These are phyloP conservation scores for Lethenteron reissneri DNA, from an alignment of 2,113 vertebrate species.

Conservation along the genomic window DNA sequence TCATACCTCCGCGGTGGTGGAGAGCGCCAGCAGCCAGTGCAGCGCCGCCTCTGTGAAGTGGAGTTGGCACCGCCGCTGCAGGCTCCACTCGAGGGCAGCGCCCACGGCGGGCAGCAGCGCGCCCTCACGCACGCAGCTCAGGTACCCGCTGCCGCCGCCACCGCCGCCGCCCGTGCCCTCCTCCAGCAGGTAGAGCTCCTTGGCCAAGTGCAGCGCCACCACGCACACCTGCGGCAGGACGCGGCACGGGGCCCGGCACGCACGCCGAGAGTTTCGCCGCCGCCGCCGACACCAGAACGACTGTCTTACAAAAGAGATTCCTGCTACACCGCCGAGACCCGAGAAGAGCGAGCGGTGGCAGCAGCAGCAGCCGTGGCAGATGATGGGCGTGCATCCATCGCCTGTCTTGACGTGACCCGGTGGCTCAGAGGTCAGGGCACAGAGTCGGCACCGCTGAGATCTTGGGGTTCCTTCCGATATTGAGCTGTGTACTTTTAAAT, in stretches of 20 bases:
- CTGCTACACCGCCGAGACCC: not conserved
- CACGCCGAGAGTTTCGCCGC: not conserved
- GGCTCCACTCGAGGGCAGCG: conserved; percentile 59
- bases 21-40: conserved; percentile 69
- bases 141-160: conserved; percentile 60
- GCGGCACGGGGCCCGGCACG: not conserved
- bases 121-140: conserved; percentile 53
- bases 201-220: conserved; percentile 63
- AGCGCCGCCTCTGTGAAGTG: conserved; percentile 71
- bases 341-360: not conserved
- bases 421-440: too few relatives aligned
- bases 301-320: not conserved
- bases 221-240: conserved; percentile 51
- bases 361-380: too few relatives aligned
- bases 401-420: too few relatives aligned
- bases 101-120: conserved; percentile 61
- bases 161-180: conserved; percentile 16
- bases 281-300: not conserved
- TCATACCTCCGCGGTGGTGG: conserved; percentile 67
- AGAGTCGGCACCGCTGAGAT: too few relatives aligned
- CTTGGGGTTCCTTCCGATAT: too few relatives aligned
- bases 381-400: too few relatives aligned
- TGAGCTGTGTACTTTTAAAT: too few relatives aligned
- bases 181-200: conserved; percentile 70
- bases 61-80: conserved; percentile 68